Evolutionary conservation across 1,140 invertebrate species (phyloP).

Genomic region (Drosophila tsacasi): DNA sequence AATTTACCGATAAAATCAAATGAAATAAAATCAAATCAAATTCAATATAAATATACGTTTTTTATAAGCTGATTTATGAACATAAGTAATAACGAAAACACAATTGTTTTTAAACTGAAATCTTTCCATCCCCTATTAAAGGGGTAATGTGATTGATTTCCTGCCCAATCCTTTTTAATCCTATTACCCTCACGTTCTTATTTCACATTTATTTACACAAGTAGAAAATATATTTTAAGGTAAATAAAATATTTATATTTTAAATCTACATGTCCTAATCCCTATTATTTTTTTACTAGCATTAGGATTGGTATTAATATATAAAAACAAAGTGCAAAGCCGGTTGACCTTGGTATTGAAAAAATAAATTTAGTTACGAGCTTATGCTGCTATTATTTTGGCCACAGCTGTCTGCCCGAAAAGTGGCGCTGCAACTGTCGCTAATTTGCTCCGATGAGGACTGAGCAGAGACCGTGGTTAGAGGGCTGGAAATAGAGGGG

Average conservation of each 20-base stretch:
- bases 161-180: background rate
- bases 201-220: background rate
- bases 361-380: background rate
- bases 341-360: background rate
- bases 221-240: background rate
- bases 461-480: conserved; percentile 15
- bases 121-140: background rate
- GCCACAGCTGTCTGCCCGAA: conserved; percentile 18
- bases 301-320: no score
- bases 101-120: no score
- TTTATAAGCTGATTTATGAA: background rate
- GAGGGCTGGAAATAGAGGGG: conserved; percentile 12
- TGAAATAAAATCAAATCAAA: no score
- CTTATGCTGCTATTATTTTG: conserved; percentile 12
- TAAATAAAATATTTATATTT: background rate
- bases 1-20: no score
- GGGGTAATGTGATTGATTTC: background rate
- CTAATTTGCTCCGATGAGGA: conserved; percentile 61
- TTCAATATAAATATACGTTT: background rate
- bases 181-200: background rate
- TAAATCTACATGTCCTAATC: background rate
- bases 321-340: background rate
- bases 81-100: no score
- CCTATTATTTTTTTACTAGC: background rate
- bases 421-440: conserved; percentile 69